Evolutionary conservation across 2,113 vertebrate genomes (phyloP), one percentile per base, ranked within the genome.

Genomic region (Climacteris rufus): DNA sequence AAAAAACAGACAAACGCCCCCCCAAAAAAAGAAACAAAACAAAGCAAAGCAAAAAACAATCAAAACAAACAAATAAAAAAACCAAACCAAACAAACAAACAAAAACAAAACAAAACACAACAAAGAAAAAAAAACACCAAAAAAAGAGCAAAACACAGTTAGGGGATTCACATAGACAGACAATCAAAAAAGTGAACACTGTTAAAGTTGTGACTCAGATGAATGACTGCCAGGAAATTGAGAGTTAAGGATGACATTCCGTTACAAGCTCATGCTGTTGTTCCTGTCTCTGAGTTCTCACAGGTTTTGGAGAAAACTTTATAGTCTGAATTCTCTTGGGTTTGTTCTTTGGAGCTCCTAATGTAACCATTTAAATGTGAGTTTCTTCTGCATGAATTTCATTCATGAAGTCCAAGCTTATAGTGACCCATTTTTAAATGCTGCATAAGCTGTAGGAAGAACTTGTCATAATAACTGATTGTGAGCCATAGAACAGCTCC

Each of bases 191-290:
- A 13, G 25, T 45, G 47, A 86, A 18, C 31, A 22, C 13, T 70
- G 7, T 66, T 70, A 33, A 79, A 94, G 37, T 21, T 91, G n/a
- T 91, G 57, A 93, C 70, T 94, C 83, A 94, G 61, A 82, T 50
- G 49, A 92, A 60, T 37, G 57, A 53, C n/a, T 95, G 66, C 37
- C 40, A 76, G 61, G 53, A 89, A 94, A 85, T 4, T 90, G 63
- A 63, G 72, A 78, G 16, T 83, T 74, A 77, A 94, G 66, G 66
- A 76, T 76, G 78, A 52, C 21, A 31, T 83, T 94, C 54, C 39
- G 44, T 65, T 85, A 70, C 39, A 85, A 88, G 31, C 6, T 66
- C 30, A 35, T 74, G 40, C 39, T 85, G 54, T 77, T 87, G 27
- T 74, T 85, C 30, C 17, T 83, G 27, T 72, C 39, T 82, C 42